Percentiles rank a stretch among this genome's conserved stretches.
Conservation (phyloP, 2,113 vertebrate species). For the Leucoraja erinaceus region DNA sequence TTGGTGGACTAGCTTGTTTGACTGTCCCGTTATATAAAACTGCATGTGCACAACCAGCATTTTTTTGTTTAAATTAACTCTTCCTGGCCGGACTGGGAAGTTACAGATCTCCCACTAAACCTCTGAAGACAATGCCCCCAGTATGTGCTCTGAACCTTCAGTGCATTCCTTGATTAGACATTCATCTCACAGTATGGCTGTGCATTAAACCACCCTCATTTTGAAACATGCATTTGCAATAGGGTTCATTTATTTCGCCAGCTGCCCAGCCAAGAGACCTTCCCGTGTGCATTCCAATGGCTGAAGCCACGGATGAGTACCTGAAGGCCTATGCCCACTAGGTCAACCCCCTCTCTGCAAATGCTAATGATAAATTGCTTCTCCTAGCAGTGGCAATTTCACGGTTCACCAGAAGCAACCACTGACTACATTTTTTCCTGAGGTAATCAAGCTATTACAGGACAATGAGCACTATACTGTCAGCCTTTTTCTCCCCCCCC, state of each 20-base stretch:
- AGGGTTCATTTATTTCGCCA: constrained; percentile 51
- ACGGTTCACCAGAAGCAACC: constrained; percentile 45
- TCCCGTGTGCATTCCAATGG: constrained; percentile 46
- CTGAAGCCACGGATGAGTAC: constrained; percentile 49
- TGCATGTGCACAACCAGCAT: background rate
- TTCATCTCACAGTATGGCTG: constrained; percentile 25
- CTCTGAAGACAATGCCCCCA: fast-evolving
- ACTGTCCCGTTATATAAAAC: background rate
- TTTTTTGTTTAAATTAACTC: background rate
- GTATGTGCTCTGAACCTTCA: constrained; percentile 38
- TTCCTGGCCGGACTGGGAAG: background rate
- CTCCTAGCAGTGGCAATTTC: constrained; percentile 50
- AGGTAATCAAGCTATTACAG: constrained; percentile 50
- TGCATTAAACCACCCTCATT: constrained; percentile 28
- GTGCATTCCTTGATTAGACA: constrained; percentile 12
- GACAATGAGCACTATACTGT: constrained; percentile 51
- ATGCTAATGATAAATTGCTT: constrained; percentile 45
- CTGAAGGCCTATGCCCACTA: constrained; percentile 39
- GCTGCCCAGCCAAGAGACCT: constrained; percentile 41
- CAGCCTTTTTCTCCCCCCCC: background rate
- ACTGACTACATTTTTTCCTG: constrained; percentile 43
- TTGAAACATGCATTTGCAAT: constrained; percentile 37
- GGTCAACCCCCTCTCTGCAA: background rate
- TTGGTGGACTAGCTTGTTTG: background rate
- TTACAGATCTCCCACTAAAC: no score